Conservation (phyloP, 2,797 vertebrate species). For the Hippocampus kuda region DNA sequence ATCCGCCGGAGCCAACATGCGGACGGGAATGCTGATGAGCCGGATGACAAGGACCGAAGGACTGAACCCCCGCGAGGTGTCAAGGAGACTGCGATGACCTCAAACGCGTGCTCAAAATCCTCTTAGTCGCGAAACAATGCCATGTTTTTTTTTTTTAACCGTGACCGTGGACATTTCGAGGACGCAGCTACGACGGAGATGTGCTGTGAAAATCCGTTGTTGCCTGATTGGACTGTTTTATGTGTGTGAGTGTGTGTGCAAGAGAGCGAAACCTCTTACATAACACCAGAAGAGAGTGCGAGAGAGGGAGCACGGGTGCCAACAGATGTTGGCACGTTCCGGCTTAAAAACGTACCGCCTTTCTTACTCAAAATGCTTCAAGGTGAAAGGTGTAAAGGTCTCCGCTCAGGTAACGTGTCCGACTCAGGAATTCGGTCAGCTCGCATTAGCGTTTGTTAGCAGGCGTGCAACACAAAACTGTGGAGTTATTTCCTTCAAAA, state of each 20-base stretch:
- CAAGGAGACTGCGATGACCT: constrained; percentile 46
- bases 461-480: constrained; percentile 5
- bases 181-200: constrained; percentile 14
- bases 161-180: constrained; percentile 5
- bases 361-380: neutral
- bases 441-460: constrained; percentile 11
- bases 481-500: neutral
- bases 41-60: neutral
- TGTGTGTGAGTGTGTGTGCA: neutral
- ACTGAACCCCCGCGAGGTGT: constrained; percentile 22
- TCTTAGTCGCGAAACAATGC: constrained; percentile 13
- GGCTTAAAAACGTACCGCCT: neutral
- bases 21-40: constrained; percentile 40
- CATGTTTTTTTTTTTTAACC: constrained; percentile 2
- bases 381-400: constrained; percentile 20
- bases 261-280: constrained; percentile 27
- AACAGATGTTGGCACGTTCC: constrained; percentile 7
- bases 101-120: constrained; percentile 1
- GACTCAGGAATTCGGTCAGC: neutral
- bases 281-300: constrained; percentile 23
- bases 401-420: neutral
- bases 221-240: constrained; percentile 22
- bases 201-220: constrained; percentile 18
- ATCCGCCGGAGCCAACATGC: constrained; percentile 9
- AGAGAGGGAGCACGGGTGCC: constrained; percentile 9